These are phyloP conservation scores for Hoplias malabaricus DNA, from an alignment of 2,113 vertebrate species.

Conservation along the genomic window DNA sequence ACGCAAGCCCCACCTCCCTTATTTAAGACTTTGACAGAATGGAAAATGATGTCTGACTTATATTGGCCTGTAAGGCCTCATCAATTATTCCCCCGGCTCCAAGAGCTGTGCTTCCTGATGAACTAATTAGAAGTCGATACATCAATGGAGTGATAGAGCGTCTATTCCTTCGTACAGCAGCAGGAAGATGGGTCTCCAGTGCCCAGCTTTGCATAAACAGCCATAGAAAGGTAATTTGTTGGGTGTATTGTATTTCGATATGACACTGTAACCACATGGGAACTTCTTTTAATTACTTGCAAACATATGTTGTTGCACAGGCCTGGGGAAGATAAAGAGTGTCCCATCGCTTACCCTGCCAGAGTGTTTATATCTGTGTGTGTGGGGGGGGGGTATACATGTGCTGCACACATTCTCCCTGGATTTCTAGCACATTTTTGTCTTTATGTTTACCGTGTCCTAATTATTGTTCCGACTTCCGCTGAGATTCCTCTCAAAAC, in stretches of 20 bases:
- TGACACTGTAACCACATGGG: constrained; percentile 68
- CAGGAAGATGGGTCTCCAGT: constrained; percentile 51
- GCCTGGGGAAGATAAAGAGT: constrained; percentile 59
- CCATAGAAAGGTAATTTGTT: constrained; percentile 69
- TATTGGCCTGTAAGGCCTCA: constrained; percentile 34
- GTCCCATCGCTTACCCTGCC: constrained; percentile 54
- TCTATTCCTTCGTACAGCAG: constrained; percentile 31
- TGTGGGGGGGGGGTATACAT: too few relatives aligned
- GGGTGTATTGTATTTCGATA: constrained; percentile 67
- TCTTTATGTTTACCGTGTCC: constrained; percentile 59
- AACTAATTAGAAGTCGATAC: constrained; percentile 50
- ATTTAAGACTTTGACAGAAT: neutral
- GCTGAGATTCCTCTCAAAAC: constrained; percentile 54
- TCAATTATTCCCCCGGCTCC: constrained; percentile 36
- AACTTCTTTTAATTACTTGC: constrained; percentile 75
- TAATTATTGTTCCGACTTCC: constrained; percentile 71
- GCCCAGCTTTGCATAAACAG: constrained; percentile 64
- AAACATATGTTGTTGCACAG: constrained; percentile 72
- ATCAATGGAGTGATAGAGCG: constrained; percentile 46
- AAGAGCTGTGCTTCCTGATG: constrained; percentile 43
- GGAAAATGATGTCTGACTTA: neutral
- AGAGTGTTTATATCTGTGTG: constrained; percentile 35
- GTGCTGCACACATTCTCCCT: constrained; percentile 54
- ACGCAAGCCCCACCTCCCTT: constrained; percentile 18
- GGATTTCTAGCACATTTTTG: constrained; percentile 59